Conservation (phyloP, 1,140 invertebrate genomes). For the silkworm (Bombyx mori) region DNA sequence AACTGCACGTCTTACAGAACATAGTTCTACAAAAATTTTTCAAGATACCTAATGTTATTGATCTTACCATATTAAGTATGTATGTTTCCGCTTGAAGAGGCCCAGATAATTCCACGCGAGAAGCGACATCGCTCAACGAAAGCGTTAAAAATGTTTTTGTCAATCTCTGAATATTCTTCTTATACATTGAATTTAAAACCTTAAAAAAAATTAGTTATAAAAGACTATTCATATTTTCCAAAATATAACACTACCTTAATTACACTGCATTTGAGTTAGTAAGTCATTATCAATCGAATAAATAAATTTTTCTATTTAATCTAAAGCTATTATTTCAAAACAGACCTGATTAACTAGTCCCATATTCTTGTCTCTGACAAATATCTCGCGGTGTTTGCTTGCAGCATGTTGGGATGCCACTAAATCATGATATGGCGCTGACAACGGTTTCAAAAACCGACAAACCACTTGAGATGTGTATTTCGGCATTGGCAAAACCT, state of each 20-base stretch:
- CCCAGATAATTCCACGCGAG: slow-evolving; percentile 86
- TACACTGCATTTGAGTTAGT: too few relatives aligned
- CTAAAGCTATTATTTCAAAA: background rate
- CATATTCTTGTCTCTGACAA: slow-evolving; percentile 87
- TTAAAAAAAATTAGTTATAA: slow-evolving; percentile 73
- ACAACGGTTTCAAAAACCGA: slow-evolving; percentile 92
- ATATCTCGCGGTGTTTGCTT: slow-evolving; percentile 85
- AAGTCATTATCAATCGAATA: too few relatives aligned
- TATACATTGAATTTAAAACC: slow-evolving; percentile 90
- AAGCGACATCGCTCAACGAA: slow-evolving; percentile 93
- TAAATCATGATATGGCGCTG: slow-evolving; percentile 92
- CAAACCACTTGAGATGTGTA: slow-evolving; percentile 92
- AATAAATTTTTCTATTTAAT: too few relatives aligned
- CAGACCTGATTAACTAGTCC: slow-evolving; percentile 83
- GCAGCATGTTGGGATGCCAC: slow-evolving; percentile 86
- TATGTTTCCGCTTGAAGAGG: slow-evolving; percentile 93
- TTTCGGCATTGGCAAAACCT: slow-evolving; percentile 86
- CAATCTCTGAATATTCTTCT: slow-evolving; percentile 96
- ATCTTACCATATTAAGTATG: slow-evolving; percentile 91
- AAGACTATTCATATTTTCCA: too few relatives aligned
- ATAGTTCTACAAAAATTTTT: too few relatives aligned
- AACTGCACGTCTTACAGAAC: too few relatives aligned
- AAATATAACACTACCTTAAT: too few relatives aligned
- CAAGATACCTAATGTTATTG: background rate
- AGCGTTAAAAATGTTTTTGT: slow-evolving; percentile 98